Evolutionary conservation across 2,888 invertebrate genomes (phyloP), one percentile per base, ranked within the genome.

Genomic region (Aplocera efformata): DNA sequence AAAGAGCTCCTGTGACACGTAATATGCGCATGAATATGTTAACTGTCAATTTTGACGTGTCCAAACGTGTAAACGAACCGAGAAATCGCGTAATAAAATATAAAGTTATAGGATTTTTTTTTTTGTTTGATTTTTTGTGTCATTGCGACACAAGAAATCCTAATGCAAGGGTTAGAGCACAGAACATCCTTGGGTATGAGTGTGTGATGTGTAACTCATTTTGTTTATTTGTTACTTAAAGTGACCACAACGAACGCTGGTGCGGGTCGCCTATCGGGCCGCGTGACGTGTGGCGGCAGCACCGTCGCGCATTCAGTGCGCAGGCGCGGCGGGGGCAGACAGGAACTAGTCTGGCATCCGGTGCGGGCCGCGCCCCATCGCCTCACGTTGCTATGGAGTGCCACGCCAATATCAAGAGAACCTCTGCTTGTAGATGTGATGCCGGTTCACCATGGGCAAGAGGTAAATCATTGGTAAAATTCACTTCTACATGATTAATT

Each of bases 291-390:
- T 56, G 96, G 94, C 13, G 94, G 95, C 1, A 90, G 91, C 20
- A 93, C 94, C 50, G 95, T 97, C 3, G 94, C 96, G 11, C 95
- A 96, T 70, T 91, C 94, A 47, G 92, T 97, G 48, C 89, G 95
- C 10, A 92, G 94, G 39, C 92, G 92, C 56, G 93, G 94, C 17
- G 92, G 92, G 30, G 71, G 68, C 1, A 85, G 94, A 36, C 94
- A 94, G 80, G 95, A 95, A 79, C 92, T 96, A 17, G 92, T 94
- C 43, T 98, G 97, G 82, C 96, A 96, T 72, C 98, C 98, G 0
- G 92, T 93, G 0, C 88, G 94, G 24, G 94, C 96, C 1, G 95
- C 97, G 10, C 94, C 96, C 1, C 98, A 98, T 75, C 91, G 94
- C 58, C 90, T 98, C 41, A 92, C 94, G 45, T 90, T 98, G 33